Evolutionary conservation across 2,888 invertebrate species (phyloP).

Genomic region (Agapostemon virescens): DNA sequence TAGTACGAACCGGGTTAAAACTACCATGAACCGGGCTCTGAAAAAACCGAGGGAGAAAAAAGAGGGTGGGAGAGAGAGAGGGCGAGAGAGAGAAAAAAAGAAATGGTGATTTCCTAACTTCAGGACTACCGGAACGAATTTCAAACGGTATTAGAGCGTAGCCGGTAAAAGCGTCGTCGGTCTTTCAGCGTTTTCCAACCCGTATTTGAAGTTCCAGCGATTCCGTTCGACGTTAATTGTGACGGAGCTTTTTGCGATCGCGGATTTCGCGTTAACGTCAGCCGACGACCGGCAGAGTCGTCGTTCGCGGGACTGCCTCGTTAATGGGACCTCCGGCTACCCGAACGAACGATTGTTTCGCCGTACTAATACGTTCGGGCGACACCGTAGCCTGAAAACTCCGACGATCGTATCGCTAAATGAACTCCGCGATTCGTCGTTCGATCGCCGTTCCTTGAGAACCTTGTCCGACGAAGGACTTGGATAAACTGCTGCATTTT

Average conservation of each 20-base stretch:
- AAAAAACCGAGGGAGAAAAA: slow-evolving; percentile 15
- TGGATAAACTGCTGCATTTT: neutral
- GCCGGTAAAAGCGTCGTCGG: slow-evolving; percentile 29
- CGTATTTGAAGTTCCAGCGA: slow-evolving; percentile 43
- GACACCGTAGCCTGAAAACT: neutral
- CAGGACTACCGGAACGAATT: slow-evolving; percentile 42
- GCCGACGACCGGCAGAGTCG: neutral
- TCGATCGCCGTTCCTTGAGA: neutral
- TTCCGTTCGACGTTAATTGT: slow-evolving; percentile 49
- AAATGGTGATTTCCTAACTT: slow-evolving; percentile 63
- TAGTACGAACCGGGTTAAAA: slow-evolving; percentile 66
- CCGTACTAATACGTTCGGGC: neutral
- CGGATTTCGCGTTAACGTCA: slow-evolving; percentile 27
- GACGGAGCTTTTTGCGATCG: slow-evolving; percentile 30
- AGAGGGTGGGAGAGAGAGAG: neutral
- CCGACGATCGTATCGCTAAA: neutral
- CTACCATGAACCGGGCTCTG: slow-evolving; percentile 48
- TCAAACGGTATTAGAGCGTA: slow-evolving; percentile 50
- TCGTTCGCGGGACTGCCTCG: neutral
- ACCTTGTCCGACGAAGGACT: neutral
- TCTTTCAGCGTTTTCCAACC: slow-evolving; percentile 40
- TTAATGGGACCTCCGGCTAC: neutral
- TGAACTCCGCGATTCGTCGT: no score
- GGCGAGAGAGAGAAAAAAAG: slow-evolving; percentile 23
- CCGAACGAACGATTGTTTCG: neutral